These are phyloP conservation scores for Amphiura filiformis DNA, from an alignment of 35 echinoderm and acorn worm species.

Conservation along the genomic window DNA sequence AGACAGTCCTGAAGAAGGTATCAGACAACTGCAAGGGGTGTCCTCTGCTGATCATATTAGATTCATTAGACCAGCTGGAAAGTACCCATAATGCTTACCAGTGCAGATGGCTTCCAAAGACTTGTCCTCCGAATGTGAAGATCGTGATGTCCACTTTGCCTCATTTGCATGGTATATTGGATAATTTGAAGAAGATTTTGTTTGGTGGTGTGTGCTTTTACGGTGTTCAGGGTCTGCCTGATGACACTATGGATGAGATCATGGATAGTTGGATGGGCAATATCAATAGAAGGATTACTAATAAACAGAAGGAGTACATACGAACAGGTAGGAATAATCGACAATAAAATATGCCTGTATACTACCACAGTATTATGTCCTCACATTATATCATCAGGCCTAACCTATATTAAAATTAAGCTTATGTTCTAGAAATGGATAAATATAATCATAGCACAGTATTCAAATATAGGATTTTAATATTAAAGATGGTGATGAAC, in stretches of 20 bases:
- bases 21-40: slow-evolving; percentile 46
- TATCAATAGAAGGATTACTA: slow-evolving; percentile 65
- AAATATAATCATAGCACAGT: no score
- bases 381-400: no score
- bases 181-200: slow-evolving; percentile 61
- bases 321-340: slow-evolving; percentile 68
- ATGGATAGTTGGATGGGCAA: slow-evolving; percentile 77
- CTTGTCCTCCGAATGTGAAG: slow-evolving; percentile 60
- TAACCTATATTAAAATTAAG: no score
- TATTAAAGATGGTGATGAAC: no score
- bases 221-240: slow-evolving; percentile 55
- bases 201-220: slow-evolving; percentile 56
- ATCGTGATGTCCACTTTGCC: slow-evolving; percentile 86
- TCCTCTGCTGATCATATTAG: slow-evolving; percentile 75
- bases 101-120: slow-evolving; percentile 83
- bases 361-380: no score
- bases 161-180: slow-evolving; percentile 79
- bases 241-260: slow-evolving; percentile 83
- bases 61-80: slow-evolving; percentile 90
- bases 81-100: slow-evolving; percentile 63
- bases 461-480: no score
- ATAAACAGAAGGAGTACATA: slow-evolving; percentile 63
- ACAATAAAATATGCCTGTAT: no score
- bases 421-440: no score
- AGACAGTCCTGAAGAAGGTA: slow-evolving; percentile 57